phyloP scores from a whole-genome alignment of 2,888 invertebrate species.

The Drosophila diplacantha region DNA sequence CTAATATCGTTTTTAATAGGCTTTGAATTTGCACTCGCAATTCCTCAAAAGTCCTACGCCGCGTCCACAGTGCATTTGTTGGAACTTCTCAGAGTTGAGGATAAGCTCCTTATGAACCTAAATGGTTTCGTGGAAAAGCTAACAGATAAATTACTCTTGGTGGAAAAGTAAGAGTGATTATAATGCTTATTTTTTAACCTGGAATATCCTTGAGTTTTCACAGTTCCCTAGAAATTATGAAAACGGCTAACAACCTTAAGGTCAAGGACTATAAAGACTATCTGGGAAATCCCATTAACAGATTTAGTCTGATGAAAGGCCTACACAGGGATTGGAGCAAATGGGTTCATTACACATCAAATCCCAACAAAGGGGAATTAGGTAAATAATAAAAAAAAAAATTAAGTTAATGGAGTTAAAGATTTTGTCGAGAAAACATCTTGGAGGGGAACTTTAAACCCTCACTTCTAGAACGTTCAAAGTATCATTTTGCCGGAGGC shows the following conservation, averaged over 20 bases:
- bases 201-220: accelerated
- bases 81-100: too few relatives aligned
- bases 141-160: slow-evolving; percentile 23
- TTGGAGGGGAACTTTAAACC: not conserved
- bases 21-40: not conserved
- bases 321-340: slow-evolving; percentile 31
- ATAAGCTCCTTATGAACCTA: slow-evolving; percentile 32
- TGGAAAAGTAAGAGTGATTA: slow-evolving; percentile 26
- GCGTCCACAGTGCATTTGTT: slow-evolving; percentile 26
- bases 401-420: not conserved
- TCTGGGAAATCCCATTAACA: slow-evolving; percentile 41
- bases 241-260: slow-evolving; percentile 9
- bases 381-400: slow-evolving; percentile 1
- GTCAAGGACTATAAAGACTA: slow-evolving; percentile 18
- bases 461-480: not conserved
- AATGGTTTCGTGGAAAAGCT: slow-evolving; percentile 18
- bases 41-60: slow-evolving; percentile 11
- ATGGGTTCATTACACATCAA: slow-evolving; percentile 19
- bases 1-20: not conserved
- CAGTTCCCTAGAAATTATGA: slow-evolving; percentile 24
- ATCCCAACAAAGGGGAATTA: not conserved
- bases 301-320: slow-evolving; percentile 34
- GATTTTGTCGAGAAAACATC: too few relatives aligned
- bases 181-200: accelerated
- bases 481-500: not conserved